phyloP scores from a whole-genome alignment of 2,113 vertebrate species.

The Saccopteryx leptura region DNA sequence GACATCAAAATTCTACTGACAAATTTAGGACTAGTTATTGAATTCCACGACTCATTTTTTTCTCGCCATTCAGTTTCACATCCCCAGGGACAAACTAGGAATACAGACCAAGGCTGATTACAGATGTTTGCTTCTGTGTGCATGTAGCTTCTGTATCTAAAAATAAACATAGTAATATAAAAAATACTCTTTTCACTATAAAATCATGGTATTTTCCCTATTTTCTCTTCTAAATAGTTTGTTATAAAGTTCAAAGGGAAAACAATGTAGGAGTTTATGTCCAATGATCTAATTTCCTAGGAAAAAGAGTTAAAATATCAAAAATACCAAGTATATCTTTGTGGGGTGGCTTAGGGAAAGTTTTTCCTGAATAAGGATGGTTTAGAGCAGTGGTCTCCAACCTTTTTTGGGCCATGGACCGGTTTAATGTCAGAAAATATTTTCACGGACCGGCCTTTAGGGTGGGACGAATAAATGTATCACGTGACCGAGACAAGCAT shows the following conservation, averaged over 20 bases:
- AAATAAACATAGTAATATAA: conserved; percentile 39
- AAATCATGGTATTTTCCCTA: conserved; percentile 6
- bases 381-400: background rate
- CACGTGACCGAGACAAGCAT: no score
- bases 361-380: conserved; percentile 16
- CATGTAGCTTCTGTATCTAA: conserved; percentile 6
- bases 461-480: no score
- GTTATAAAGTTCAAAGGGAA: conserved; percentile 32
- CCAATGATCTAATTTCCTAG: conserved; percentile 24
- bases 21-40: conserved; percentile 56
- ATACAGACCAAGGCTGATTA: background rate
- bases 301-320: conserved; percentile 47
- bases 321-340: background rate
- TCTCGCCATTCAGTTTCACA: conserved; percentile 36
- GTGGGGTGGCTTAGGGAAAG: background rate
- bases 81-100: background rate
- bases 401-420: no score
- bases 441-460: no score
- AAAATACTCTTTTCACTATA: conserved; percentile 29
- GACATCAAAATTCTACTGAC: conserved; percentile 52
- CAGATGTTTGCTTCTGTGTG: conserved; percentile 56
- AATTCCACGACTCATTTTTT: conserved; percentile 29
- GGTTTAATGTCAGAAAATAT: no score
- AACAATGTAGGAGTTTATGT: conserved; percentile 62
- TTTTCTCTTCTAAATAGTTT: conserved; percentile 60